These are phyloP conservation scores for Drosophila novamexicana DNA, from an alignment of 1,140 invertebrate species.

Conservation along the genomic window DNA sequence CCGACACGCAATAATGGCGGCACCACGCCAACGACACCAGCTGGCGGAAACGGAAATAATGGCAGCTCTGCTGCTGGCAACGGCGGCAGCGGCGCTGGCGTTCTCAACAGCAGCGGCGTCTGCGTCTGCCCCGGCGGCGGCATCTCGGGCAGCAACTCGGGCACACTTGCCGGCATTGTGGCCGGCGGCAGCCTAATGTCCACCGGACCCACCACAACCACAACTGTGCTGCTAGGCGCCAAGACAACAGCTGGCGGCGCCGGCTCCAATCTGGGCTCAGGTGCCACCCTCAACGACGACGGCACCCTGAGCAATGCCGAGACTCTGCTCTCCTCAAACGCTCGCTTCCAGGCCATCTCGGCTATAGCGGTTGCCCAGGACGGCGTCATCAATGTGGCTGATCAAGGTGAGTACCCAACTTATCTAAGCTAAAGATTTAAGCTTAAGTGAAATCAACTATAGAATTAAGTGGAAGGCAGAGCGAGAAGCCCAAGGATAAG, in stretches of 20 bases:
- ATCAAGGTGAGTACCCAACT: constrained; percentile 89
- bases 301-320: constrained; percentile 90
- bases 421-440: neutral
- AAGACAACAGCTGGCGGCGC: constrained; percentile 66
- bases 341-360: constrained; percentile 95
- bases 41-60: constrained; percentile 74
- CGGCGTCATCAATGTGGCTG: constrained; percentile 96
- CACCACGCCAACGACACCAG: constrained; percentile 79
- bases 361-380: constrained; percentile 97
- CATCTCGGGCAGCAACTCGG: constrained; percentile 26
- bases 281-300: constrained; percentile 85
- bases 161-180: constrained; percentile 72
- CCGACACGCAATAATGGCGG: constrained; percentile 81
- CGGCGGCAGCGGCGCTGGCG: constrained; percentile 30
- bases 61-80: constrained; percentile 56
- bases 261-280: constrained; percentile 38
- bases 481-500: neutral
- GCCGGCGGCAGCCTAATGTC: constrained; percentile 79
- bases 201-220: constrained; percentile 82
- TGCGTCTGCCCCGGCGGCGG: constrained; percentile 48
- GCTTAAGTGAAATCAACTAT: neutral
- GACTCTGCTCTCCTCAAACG: constrained; percentile 94
- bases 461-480: neutral
- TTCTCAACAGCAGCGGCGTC: constrained; percentile 44
- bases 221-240: constrained; percentile 76